Percentiles rank a stretch among this genome's conserved stretches.
phyloP scores from a whole-genome alignment of 1,140 invertebrate genomes.

The Drosophila suzukii region DNA sequence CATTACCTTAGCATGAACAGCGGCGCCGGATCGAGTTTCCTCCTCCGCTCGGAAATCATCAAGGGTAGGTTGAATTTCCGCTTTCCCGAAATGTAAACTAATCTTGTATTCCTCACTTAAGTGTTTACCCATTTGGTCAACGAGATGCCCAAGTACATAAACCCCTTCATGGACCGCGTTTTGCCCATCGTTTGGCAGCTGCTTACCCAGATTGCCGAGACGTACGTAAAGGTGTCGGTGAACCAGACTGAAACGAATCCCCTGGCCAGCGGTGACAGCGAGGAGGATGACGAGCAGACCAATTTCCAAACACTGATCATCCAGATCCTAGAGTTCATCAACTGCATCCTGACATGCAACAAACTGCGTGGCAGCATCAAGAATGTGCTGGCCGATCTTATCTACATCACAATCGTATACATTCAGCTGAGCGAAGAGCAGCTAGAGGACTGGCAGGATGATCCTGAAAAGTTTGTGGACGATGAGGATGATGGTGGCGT shows the following conservation, averaged over 20 bases:
- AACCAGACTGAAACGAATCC: constrained; percentile 79
- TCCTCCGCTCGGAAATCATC: constrained; percentile 90
- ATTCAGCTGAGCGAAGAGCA: constrained; percentile 91
- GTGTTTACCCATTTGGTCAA: constrained; percentile 88
- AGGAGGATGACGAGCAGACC: constrained; percentile 87
- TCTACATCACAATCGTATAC: constrained; percentile 90
- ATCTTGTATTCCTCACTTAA: constrained; percentile 5
- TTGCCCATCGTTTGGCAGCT: constrained; percentile 90
- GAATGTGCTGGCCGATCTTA: constrained; percentile 88
- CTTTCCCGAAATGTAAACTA: neutral
- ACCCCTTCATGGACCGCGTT: constrained; percentile 88
- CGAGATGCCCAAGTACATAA: constrained; percentile 88
- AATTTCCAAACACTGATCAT: constrained; percentile 91
- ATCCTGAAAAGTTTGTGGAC: constrained; percentile 91
- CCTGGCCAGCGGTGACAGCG: constrained; percentile 60
- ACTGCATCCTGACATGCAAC: constrained; percentile 87
- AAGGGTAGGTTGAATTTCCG: constrained; percentile 85
- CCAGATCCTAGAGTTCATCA: constrained; percentile 91
- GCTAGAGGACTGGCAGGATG: constrained; percentile 88
- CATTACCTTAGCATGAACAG: constrained; percentile 87
- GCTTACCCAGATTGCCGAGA: constrained; percentile 89
- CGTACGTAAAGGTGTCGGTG: constrained; percentile 80
- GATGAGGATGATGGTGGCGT: constrained; percentile 91
- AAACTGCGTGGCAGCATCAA: constrained; percentile 88
- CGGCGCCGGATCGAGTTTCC: constrained; percentile 87